Evolutionary conservation across 2,888 invertebrate genomes (phyloP).

Genomic region (Nesidiocoris tenuis): DNA sequence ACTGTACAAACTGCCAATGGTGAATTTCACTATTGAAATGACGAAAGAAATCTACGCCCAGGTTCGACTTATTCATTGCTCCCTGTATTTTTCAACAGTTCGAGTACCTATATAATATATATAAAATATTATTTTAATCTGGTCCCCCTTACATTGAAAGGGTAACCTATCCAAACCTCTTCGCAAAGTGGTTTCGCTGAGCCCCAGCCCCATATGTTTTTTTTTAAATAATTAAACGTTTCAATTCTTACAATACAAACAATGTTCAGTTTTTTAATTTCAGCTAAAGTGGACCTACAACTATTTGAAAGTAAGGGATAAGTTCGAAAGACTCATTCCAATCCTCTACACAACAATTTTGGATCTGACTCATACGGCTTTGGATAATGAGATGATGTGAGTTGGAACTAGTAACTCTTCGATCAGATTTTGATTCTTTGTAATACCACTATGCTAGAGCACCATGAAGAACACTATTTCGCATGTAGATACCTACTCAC

Average conservation of each 20-base stretch:
- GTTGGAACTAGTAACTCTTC: slow-evolving; percentile 52
- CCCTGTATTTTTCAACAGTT: no score
- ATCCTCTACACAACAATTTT: slow-evolving; percentile 69
- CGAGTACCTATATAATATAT: no score
- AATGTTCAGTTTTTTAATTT: slow-evolving; percentile 14
- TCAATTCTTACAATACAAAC: background rate
- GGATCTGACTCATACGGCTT: slow-evolving; percentile 72
- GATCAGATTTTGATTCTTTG: no score
- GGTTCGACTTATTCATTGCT: slow-evolving; percentile 51
- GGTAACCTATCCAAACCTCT: no score
- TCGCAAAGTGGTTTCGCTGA: no score
- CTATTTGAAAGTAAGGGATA: slow-evolving; percentile 72
- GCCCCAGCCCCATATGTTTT: no score
- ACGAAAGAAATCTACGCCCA: slow-evolving; percentile 64
- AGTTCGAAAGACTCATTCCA: slow-evolving; percentile 64
- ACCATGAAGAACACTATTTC: no score
- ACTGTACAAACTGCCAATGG: slow-evolving; percentile 63
- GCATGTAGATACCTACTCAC: no score
- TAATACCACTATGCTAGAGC: no score
- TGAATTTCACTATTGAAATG: slow-evolving; percentile 61
- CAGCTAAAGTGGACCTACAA: slow-evolving; percentile 67
- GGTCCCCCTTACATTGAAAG: no score
- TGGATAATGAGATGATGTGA: slow-evolving; percentile 75
- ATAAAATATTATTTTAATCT: no score
- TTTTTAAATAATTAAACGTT: no score